A percentile compares a stretch with the other conserved stretches of the same genome.
Conservation (phyloP, 2,888 invertebrate species). For the Willowsia nigromaculata region DNA sequence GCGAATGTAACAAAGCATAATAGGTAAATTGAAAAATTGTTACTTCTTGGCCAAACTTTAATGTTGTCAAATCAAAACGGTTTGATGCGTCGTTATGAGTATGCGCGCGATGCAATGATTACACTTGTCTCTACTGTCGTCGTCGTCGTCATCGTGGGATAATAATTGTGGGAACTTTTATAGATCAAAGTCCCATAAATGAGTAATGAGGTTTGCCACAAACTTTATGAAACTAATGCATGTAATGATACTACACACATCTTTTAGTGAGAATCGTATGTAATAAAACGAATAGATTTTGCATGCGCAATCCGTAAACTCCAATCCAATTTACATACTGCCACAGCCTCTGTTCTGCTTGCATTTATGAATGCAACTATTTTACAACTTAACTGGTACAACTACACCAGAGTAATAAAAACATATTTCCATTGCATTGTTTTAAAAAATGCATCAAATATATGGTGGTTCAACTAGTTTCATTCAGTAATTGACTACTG, state of each 20-base stretch:
- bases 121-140: slow-evolving; percentile 19
- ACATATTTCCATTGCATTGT: slow-evolving; percentile 28
- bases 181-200: slow-evolving; percentile 67
- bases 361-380: background rate
- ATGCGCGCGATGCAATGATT: slow-evolving; percentile 28
- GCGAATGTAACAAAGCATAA: background rate
- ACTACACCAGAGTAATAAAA: background rate
- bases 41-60: background rate
- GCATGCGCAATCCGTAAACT: background rate
- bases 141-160: slow-evolving; percentile 56
- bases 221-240: slow-evolving; percentile 8
- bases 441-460: background rate
- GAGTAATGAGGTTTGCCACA: slow-evolving; percentile 51
- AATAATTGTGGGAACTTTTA: slow-evolving; percentile 65
- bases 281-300: background rate
- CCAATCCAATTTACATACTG: background rate
- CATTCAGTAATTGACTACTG: background rate
- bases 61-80: background rate
- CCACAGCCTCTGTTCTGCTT: background rate
- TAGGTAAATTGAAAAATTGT: background rate
- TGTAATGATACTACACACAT: background rate
- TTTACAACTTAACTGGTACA: slow-evolving; percentile 19
- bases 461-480: background rate
- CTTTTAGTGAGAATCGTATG: background rate
- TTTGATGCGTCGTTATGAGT: background rate